Conservation (phyloP, 2,888 invertebrate genomes). For the Acrobasis suavella region DNA sequence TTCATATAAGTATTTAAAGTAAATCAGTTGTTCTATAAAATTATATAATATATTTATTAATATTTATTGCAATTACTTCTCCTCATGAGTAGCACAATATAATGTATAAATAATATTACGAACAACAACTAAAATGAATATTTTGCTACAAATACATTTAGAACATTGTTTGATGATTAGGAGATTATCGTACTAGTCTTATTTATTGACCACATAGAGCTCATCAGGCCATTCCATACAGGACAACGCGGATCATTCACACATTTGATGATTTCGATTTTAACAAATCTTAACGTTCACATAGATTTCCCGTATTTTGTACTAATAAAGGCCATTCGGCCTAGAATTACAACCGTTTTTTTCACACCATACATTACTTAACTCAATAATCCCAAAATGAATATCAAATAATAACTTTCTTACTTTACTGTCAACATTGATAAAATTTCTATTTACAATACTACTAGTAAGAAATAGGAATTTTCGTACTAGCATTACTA, state of each 20-base stretch:
- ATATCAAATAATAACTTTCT: not conserved
- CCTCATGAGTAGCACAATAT: too few species aligned
- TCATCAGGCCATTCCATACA: not conserved
- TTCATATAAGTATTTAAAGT: too few species aligned
- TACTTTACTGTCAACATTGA: not conserved
- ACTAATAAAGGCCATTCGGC: not conserved
- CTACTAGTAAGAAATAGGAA: constrained; percentile 1
- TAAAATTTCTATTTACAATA: not conserved
- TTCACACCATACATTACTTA: not conserved
- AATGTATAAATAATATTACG: constrained; percentile 6
- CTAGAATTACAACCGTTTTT: not conserved
- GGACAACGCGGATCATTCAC: not conserved
- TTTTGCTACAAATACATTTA: not conserved
- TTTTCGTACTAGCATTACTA: not conserved
- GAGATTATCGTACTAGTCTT: not conserved
- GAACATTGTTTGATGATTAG: not conserved
- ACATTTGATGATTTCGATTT: not conserved
- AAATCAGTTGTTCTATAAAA: too few species aligned
- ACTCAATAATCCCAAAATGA: not conserved
- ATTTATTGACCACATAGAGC: not conserved
- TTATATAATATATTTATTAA: too few species aligned
- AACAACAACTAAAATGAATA: constrained; percentile 3
- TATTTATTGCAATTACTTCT: too few species aligned
- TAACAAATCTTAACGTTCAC: not conserved
- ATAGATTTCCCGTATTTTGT: not conserved